Base-by-base conservation (phyloP, 1,140 invertebrate species). In the Branchinecta lindahli region DNA sequence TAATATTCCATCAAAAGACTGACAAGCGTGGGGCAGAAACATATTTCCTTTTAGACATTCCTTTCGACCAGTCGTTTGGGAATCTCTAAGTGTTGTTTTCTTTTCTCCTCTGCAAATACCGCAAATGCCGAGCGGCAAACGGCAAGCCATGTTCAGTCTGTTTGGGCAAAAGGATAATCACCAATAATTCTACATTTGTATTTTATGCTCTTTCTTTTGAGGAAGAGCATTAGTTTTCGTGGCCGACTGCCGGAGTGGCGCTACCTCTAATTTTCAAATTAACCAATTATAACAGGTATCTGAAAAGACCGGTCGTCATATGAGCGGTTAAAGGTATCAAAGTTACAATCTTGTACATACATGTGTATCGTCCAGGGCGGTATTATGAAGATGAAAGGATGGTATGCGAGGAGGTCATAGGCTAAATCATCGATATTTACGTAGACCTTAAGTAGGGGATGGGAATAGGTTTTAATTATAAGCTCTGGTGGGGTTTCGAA, bases 241-340 rank as follows among this genome's bases (percentile, higher is more conserved):
- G 12, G 12, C 52, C 18, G 18, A 12, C 18, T 61, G 52, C 12
- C 52, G 52, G 52, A 15, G 12, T 15, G 52, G 52, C 52, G 52
- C 52, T 61, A 20, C 52, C 52, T 61, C 52, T 61, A 61, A 61
- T 61, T 61, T 61, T 61, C 52, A 61, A 61, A 61, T 61, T 61
- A 61, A 61, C 52, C 52, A 61, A 61, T 61, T 61, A 61, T 61
- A 61, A 61, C 52, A 61, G 52, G 52, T 61, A 61, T 61, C 18
- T 61, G 52, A 61, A 61, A 61, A 61, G 52, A 20, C 18, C 12
- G 18, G 52, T 20, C 52, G 52, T 61, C 52, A 15, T 61, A 15
- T 61, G 6, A 61, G 52, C 52, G 52, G 52, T 20, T 61, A 61
- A 61, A 61, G 33, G 18, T 61, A 61, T 61, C 52, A 61, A 20